Evolutionary conservation across 2,113 vertebrate species (phyloP), one percentile per base, ranked within the genome.

Genomic region (Gobius niger): DNA sequence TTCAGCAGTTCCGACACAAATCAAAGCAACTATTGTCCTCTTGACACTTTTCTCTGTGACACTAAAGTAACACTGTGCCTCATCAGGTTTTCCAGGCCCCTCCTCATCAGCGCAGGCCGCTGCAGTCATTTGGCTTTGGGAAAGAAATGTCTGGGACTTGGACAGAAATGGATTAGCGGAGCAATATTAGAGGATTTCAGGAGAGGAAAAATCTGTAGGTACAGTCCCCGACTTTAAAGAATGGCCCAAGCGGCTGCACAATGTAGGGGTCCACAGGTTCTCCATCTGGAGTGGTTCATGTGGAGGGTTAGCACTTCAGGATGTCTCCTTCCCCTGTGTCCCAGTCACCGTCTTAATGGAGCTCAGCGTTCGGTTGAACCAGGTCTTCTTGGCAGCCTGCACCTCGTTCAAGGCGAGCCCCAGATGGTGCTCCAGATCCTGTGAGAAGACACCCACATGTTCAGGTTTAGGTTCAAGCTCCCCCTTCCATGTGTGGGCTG

Each of bases 261-360:
- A 16, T 64, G 77, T 71, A 65, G 34, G 42, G 49, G 47, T 72
- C 67, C 34, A 16, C 61, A 82, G 68, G 61, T 57, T 80, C 73
- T 63, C 64, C 46, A 77, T 41, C 0, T 56, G 53, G 72, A 69
- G 7, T 34, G 68, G 73, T 34, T 51, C 52, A 52, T 34, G 44
- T 19, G 7, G 7, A 42, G 53, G 54, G 68, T 57, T 15, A 11
- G 66, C 42, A 9, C 41, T 68, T 96, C 94, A 98, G 86, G 95
- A 94, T 77, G 95, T 97, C 91, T 99, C 96, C 90, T 99, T 98
- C 64, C 96, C 96, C 91, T 99, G 97, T 68, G 95, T 94, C 65
- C 97, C 97, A 0, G 98, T 99, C 73, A 95, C 97, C 0, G 97
- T 99, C 91, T 99, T 99, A 90, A 99, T 99, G 88, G 98, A 98